A percentile compares a stretch with the other conserved stretches of the same genome.
These are phyloP conservation scores for Neomorphus geoffroyi DNA, from an alignment of 2,797 vertebrate species.

Conservation along the genomic window DNA sequence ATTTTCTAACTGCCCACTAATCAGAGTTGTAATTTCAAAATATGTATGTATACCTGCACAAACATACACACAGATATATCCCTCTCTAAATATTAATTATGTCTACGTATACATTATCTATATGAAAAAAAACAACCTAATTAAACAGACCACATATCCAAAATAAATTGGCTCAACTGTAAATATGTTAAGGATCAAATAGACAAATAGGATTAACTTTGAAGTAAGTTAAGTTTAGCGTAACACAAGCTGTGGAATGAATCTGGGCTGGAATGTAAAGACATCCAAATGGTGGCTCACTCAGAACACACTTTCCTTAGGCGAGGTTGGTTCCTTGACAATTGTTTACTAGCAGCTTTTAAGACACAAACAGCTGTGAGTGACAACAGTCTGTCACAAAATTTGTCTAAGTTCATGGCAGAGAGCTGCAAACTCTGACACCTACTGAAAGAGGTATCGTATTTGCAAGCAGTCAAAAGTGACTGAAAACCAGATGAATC, in stretches of 20 bases:
- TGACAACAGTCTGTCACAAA: constrained; percentile 72
- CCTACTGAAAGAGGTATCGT: constrained; percentile 65
- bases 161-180: not conserved
- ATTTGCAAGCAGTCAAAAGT: constrained; percentile 59
- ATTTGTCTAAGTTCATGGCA: constrained; percentile 67
- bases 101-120: not conserved
- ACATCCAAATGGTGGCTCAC: constrained; percentile 62
- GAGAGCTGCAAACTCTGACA: constrained; percentile 70
- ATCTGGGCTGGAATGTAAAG: constrained; percentile 70
- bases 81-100: not conserved
- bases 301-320: constrained; percentile 52
- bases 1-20: not conserved
- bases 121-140: not conserved
- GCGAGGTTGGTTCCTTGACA: constrained; percentile 60
- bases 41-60: not conserved
- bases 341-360: constrained; percentile 71
- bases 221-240: constrained; percentile 49
- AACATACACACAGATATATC: not conserved
- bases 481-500: constrained; percentile 64
- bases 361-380: constrained; percentile 70
- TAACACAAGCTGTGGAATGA: constrained; percentile 60
- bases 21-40: not conserved
- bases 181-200: not conserved
- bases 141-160: not conserved
- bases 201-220: constrained; percentile 38